phyloP scores from a whole-genome alignment of 1,140 invertebrate species.

The Caenorhabditis latens region DNA sequence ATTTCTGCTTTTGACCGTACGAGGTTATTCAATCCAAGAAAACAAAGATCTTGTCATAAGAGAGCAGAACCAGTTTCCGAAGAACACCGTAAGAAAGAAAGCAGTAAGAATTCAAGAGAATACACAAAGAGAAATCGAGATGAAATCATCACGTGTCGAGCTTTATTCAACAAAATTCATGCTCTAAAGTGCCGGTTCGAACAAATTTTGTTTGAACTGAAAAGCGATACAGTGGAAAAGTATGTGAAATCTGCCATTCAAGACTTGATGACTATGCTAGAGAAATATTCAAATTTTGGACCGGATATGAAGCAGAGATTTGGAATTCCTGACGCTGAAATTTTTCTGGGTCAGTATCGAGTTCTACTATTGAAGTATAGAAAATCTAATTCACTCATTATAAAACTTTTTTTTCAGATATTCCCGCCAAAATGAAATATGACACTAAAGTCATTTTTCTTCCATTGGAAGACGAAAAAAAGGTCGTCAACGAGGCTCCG shows the following conservation, averaged over 20 bases:
- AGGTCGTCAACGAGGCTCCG: too few species aligned
- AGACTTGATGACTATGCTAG: neutral
- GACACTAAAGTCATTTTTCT: too few species aligned
- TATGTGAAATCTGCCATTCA: neutral
- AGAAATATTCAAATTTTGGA: neutral
- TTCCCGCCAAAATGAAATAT: too few species aligned
- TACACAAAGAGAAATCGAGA: constrained; percentile 46
- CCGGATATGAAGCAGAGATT: neutral
- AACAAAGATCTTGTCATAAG: constrained; percentile 33
- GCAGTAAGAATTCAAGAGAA: constrained; percentile 40
- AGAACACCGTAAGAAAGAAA: constrained; percentile 11
- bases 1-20: constrained; percentile 18
- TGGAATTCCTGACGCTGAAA: neutral
- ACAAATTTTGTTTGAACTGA: neutral
- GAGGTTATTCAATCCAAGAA: constrained; percentile 30
- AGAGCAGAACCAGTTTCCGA: constrained; percentile 28
- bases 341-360: neutral
- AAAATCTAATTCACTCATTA: too few species aligned
- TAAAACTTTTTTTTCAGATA: too few species aligned
- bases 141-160: neutral
- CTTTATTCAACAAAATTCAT: neutral
- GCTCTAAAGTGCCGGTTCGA: neutral
- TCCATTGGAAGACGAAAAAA: too few species aligned
- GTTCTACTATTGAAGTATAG: too few species aligned
- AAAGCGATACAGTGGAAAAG: neutral